Conservation (phyloP, 2,888 invertebrate genomes). For the Drosophila tanythrix region DNA sequence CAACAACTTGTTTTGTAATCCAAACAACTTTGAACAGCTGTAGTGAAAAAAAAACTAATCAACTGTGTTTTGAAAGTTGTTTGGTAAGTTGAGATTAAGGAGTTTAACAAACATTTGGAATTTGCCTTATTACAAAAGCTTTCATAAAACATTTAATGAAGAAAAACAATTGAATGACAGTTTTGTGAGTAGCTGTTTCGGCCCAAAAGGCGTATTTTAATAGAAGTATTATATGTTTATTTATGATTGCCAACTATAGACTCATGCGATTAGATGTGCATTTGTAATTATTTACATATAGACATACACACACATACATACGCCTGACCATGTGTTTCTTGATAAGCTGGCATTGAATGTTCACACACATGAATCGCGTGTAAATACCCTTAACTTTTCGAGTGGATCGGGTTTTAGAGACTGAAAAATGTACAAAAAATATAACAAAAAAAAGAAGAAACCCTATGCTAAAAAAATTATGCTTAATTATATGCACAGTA, state of each 20-base stretch:
- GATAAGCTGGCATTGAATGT: slow-evolving; percentile 55
- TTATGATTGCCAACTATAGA: slow-evolving; percentile 1
- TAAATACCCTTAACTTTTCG: slow-evolving; percentile 23
- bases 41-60: slow-evolving; percentile 8
- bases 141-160: not conserved
- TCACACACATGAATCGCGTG: slow-evolving; percentile 21
- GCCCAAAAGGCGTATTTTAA: not conserved
- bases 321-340: slow-evolving; percentile 23
- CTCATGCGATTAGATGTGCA: slow-evolving; percentile 3
- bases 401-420: not conserved
- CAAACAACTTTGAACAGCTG: slow-evolving; percentile 43
- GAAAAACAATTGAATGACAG: too few species aligned
- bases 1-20: slow-evolving; percentile 40
- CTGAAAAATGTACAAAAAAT: not conserved
- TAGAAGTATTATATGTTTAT: slow-evolving; percentile 14
- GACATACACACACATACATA: not conserved
- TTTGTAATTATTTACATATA: not conserved
- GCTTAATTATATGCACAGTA: not conserved
- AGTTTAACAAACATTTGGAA: slow-evolving; percentile 12
- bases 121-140: not conserved
- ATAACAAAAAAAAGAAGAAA: not conserved
- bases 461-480: not conserved
- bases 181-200: not conserved
- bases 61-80: slow-evolving; percentile 55
- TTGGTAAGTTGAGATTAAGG: slow-evolving; percentile 26